Conservation (phyloP, 2,888 invertebrate genomes). For the Gastracanthus pulcherrimus region DNA sequence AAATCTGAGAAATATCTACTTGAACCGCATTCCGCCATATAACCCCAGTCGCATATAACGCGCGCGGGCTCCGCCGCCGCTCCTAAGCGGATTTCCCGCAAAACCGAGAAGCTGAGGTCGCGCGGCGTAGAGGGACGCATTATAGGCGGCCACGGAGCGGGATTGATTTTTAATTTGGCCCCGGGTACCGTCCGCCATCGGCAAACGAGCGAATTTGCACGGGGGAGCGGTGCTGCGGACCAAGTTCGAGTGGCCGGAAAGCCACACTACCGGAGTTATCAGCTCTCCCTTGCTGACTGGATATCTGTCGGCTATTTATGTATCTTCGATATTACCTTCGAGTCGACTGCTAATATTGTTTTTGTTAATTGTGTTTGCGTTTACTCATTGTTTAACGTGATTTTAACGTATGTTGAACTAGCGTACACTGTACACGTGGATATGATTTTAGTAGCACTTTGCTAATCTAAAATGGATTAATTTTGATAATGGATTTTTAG, state of each 20-base stretch:
- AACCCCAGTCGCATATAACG: not conserved
- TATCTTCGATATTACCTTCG: not conserved
- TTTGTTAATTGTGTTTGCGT: not conserved
- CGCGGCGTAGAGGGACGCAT: not conserved
- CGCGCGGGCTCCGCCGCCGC: no score
- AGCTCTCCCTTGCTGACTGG: not conserved
- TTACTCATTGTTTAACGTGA: not conserved
- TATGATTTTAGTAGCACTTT: no score
- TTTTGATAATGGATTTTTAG: no score
- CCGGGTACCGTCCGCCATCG: not conserved
- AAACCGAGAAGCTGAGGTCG: not conserved
- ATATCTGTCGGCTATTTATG: not conserved
- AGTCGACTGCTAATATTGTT: not conserved
- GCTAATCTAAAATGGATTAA: no score
- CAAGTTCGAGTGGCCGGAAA: not conserved
- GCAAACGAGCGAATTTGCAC: conserved; percentile 18
- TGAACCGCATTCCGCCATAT: not conserved
- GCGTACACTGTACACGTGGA: no score
- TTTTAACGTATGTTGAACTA: not conserved
- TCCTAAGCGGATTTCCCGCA: conserved; percentile 42
- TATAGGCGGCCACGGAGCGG: not conserved
- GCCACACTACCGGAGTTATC: not conserved
- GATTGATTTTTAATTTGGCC: conserved; percentile 53
- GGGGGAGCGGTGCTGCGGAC: not conserved
- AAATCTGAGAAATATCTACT: conserved; percentile 22